A percentile compares a stretch with the other conserved stretches of the same genome.
Evolutionary conservation across 2,113 vertebrate genomes (phyloP).

Genomic region (Scopus umbretta): DNA sequence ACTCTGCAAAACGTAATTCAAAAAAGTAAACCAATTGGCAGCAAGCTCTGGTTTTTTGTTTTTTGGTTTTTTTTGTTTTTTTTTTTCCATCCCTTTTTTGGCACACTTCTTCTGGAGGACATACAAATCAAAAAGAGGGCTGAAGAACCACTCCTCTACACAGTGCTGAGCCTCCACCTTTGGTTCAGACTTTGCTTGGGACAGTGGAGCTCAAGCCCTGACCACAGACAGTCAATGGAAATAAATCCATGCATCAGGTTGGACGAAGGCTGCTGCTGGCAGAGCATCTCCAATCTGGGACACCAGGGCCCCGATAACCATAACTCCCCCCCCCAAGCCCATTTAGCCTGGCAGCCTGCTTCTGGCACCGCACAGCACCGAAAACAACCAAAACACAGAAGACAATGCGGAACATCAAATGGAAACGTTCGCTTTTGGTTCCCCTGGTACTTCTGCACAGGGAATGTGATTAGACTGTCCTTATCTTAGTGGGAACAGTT

Average conservation of each 20-base stretch:
- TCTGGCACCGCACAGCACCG: neutral
- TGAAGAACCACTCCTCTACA: neutral
- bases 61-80: too few relatives aligned
- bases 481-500: constrained; percentile 62
- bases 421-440: neutral
- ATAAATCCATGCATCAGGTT: neutral
- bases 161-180: neutral
- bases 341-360: neutral
- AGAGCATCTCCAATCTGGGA: neutral
- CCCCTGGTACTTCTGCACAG: neutral
- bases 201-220: neutral
- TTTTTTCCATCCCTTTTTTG: too few relatives aligned
- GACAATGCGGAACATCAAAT: neutral
- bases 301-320: neutral
- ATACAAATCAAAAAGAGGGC: neutral
- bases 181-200: neutral
- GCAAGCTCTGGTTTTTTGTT: neutral
- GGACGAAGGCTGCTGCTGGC: neutral
- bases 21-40: neutral
- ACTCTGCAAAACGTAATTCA: neutral
- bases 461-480: constrained; percentile 30
- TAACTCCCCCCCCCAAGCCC: neutral
- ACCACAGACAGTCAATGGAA: rapidly evolving
- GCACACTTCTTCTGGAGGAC: neutral
- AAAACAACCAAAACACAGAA: neutral